Evolutionary conservation across 2,888 invertebrate genomes (phyloP).

Genomic region (Suillia variegata): DNA sequence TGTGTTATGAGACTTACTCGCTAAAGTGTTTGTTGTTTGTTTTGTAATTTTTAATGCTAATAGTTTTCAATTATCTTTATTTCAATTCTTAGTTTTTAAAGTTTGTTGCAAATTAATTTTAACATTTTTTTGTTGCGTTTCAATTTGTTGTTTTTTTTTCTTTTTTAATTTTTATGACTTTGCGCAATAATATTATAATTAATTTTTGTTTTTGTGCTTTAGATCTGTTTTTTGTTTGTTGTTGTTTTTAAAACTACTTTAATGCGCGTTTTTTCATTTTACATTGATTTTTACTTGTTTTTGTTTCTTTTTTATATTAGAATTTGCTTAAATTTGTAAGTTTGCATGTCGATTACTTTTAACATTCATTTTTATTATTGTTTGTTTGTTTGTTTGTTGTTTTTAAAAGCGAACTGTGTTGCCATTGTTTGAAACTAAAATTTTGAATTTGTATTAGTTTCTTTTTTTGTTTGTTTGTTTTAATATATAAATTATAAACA

Average conservation of each 20-base stretch:
- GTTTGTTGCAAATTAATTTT: not conserved
- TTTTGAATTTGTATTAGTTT: too few species aligned
- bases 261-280: slow-evolving; percentile 1
- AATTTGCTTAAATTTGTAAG: too few species aligned
- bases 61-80: slow-evolving; percentile 7
- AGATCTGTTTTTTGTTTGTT: too few species aligned
- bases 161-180: slow-evolving; percentile 21
- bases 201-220: not conserved
- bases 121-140: slow-evolving; percentile 9
- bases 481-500: too few species aligned
- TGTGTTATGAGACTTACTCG: slow-evolving; percentile 4
- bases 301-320: slow-evolving; percentile 9
- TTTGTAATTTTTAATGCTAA: slow-evolving; percentile 10
- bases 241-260: not conserved
- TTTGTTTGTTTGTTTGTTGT: too few species aligned
- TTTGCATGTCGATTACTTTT: too few species aligned
- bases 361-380: too few species aligned
- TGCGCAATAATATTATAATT: slow-evolving; percentile 19
- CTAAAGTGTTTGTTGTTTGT: not conserved
- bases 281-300: slow-evolving; percentile 23
- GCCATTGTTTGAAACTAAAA: too few species aligned
- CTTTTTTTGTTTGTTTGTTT: too few species aligned
- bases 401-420: too few species aligned
- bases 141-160: slow-evolving; percentile 7
- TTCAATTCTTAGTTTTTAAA: slow-evolving; percentile 19